Conservation (phyloP, 1,140 invertebrate genomes). For the Brachionus paranguensis region DNA sequence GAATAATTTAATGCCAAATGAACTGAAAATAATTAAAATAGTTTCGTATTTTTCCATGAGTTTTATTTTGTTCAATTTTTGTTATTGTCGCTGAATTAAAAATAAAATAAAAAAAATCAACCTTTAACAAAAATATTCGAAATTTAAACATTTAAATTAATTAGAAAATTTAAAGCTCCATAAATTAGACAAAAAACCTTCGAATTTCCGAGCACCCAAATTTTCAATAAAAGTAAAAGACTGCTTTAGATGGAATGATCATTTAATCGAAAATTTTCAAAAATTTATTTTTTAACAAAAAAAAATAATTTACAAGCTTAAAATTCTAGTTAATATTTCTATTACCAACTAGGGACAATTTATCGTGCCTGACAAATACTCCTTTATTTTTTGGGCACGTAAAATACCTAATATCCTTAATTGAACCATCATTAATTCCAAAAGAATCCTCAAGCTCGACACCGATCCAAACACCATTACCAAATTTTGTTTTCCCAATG, state of each 20-base stretch:
- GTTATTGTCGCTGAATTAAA: not conserved
- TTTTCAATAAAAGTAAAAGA: not conserved
- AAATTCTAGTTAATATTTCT: not conserved
- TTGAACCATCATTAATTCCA: slow-evolving; percentile 60
- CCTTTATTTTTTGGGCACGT: slow-evolving; percentile 87
- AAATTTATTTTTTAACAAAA: not conserved
- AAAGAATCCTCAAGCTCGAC: slow-evolving; percentile 52
- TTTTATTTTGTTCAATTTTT: not conserved
- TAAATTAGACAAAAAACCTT: not conserved
- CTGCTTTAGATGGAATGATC: not conserved
- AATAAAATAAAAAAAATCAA: not conserved
- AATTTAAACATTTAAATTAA: slow-evolving; percentile 31
- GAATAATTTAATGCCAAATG: not conserved
- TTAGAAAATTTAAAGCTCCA: slow-evolving; percentile 7
- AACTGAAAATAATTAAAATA: not conserved
- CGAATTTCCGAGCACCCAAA: not conserved
- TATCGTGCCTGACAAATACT: slow-evolving; percentile 72
- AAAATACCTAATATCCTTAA: slow-evolving; percentile 56
- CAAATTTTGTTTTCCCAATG: slow-evolving; percentile 29
- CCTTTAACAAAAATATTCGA: not conserved
- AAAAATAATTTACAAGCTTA: slow-evolving; percentile 8
- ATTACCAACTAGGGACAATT: slow-evolving; percentile 7
- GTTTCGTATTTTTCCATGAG: not conserved
- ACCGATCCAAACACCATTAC: slow-evolving; percentile 60
- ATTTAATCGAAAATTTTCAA: not conserved